Evolutionary conservation across 1,140 invertebrate species (phyloP), one percentile per base, ranked within the genome.

Genomic region (Calephelis nemesis): DNA sequence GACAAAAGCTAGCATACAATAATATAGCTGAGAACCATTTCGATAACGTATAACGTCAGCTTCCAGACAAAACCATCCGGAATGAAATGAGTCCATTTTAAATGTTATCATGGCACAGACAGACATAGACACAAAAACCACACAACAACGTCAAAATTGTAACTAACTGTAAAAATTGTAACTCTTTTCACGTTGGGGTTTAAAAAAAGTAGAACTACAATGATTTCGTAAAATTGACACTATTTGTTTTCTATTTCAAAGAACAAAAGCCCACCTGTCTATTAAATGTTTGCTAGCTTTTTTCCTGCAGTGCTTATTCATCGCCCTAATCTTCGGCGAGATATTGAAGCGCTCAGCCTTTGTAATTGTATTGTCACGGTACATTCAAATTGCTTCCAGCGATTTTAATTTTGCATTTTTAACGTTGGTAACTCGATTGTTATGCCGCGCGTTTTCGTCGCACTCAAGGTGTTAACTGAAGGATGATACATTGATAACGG

Each of bases 281-380:
- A 84, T 87, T 72, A 81, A 82, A 77, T 76, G 75, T 72, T 75
- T 81, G 62, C 63, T 81, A 74, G 76, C 73, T 82, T 82, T 88
- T 79, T 84, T 87, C 68, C 80, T 82, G 70, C 73, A 84, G 81
- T 75, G 81, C 83, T 84, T 88, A 85, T 82, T 88, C 85, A 88
- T 90, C 82, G 78, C 84, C 79, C 74, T 86, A 84, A 85, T 80
- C 76, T 79, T 81, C 71, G 74, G 73, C 74, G 72, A 73, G 72
- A 77, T 78, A 76, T 82, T 71, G 76, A 73, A 79, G 74, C 77
- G 75, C 74, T 77, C 74, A 71, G 69, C 75, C 74, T 75, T 74
- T 62, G 77, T 85, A 83, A 83, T 86, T 86, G 78, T 83, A 84
- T 81, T 82, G 78, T 79, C 81, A 81, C 81, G 82, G 78, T 68